A percentile compares a stretch with the other conserved stretches of the same genome.
Conservation (phyloP, 2,113 vertebrate species). For the Chaenogobius annularis region DNA sequence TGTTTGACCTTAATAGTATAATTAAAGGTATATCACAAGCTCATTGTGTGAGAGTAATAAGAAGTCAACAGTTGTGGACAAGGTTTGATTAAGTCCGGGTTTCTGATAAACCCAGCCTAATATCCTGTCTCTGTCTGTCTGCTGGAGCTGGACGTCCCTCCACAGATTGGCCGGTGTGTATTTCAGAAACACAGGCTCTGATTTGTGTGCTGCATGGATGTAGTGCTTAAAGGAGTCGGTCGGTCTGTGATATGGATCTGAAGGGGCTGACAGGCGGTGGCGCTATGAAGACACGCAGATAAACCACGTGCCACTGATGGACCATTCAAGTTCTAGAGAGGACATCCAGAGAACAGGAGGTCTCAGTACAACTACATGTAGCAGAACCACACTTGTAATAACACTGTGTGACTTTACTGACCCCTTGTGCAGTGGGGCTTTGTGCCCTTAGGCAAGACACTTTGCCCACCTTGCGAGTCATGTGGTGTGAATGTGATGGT, state of each 20-base stretch:
- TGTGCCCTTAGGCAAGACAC: no score
- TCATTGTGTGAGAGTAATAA: constrained; percentile 15
- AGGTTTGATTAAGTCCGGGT: constrained; percentile 43
- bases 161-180: constrained; percentile 27
- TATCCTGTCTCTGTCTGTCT: constrained; percentile 22
- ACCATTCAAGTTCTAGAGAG: constrained; percentile 21
- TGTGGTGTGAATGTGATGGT: no score
- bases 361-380: no score
- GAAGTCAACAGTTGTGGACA: constrained; percentile 29
- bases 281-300: constrained; percentile 43
- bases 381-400: no score
- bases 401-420: no score
- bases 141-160: constrained; percentile 6
- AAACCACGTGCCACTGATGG: constrained; percentile 41
- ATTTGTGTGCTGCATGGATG: constrained; percentile 49
- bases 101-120: constrained; percentile 39
- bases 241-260: constrained; percentile 53
- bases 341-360: neutral
- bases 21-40: neutral
- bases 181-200: constrained; percentile 45
- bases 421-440: no score
- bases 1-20: neutral
- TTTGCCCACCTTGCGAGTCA: no score
- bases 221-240: constrained; percentile 44
- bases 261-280: constrained; percentile 30